These are phyloP conservation scores for Cyprinella venusta DNA, from an alignment of 2,797 vertebrate species.

Conservation along the genomic window DNA sequence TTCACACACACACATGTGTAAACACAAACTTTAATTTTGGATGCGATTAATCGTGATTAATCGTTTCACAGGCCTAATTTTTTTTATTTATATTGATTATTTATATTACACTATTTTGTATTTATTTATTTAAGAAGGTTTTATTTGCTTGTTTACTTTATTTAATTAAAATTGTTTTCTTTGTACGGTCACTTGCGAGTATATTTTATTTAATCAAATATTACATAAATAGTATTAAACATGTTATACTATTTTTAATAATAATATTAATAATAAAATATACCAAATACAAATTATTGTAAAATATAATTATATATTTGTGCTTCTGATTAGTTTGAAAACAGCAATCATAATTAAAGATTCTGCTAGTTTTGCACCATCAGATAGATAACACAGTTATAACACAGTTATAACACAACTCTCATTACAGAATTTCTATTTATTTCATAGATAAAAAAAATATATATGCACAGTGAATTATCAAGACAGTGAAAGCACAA, in stretches of 20 bases:
- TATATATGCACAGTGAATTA: slow-evolving; percentile 36
- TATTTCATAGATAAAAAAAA: slow-evolving; percentile 15
- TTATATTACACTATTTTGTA: background rate
- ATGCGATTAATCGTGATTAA: too few relatives aligned
- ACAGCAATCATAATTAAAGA: slow-evolving; percentile 40
- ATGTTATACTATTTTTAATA: background rate
- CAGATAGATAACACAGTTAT: background rate
- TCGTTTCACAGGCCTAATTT: too few relatives aligned
- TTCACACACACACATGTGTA: too few relatives aligned
- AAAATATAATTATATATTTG: background rate
- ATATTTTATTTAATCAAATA: background rate
- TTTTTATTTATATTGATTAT: too few relatives aligned
- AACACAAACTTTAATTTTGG: too few relatives aligned
- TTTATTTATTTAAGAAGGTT: background rate
- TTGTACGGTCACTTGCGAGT: background rate
- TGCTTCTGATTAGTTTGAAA: slow-evolving; percentile 13
- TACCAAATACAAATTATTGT: background rate
- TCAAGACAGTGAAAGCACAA: slow-evolving; percentile 45
- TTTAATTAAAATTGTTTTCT: background rate
- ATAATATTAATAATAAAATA: background rate
- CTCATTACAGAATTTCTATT: slow-evolving; percentile 7
- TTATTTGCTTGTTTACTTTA: background rate
- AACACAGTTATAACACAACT: slow-evolving; percentile 14
- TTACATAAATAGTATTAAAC: background rate
- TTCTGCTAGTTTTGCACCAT: background rate